Base-by-base conservation (phyloP, 2,113 vertebrate genomes). In the Columba livia region DNA sequence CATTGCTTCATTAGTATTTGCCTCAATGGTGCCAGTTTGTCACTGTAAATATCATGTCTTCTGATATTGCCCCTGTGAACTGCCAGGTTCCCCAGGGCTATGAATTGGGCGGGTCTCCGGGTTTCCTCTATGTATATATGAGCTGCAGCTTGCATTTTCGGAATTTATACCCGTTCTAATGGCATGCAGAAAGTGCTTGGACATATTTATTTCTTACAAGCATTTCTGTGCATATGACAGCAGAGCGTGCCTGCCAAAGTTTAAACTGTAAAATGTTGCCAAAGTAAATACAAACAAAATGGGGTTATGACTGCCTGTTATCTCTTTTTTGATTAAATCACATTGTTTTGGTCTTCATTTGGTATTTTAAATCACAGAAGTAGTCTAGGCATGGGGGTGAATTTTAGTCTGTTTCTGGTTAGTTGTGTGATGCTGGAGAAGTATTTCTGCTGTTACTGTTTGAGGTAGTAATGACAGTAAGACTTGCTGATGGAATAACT, bases 1-100 rank as follows among this genome's bases (percentile, higher is more conserved):
- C 85, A 77, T 75, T 44, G 79, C 85, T 88, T 97, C 94, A 81
- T 98, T 97, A 98, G 93, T 94, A 96, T 96, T 96, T 96, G 93
- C 95, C 94, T 97, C 53, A 23, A 70, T 53, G 88, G 83, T 94
- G 94, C 95, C 90, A 91, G 89, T 86, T 85, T 89, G 89, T 96
- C 84, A 58, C 79, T 83, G 83, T 96, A 97, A 97, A 97, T 94
- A 96, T 95, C 87, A 90, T 66, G 17, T 71, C 92, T 29, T 48
- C 94, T 96, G 79, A 89, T 96, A 87, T 21, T 84, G 94, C 93
- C 96, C 53, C 84, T 96, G 81, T 96, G 95, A 93, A 96, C 91
- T 85, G 93, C 83, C 65, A 95, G 34, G 82, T 93, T 96, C 81
- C 83, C 84, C 40, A 36, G 91, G 89, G 95, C 89, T 96, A 97